Base-by-base conservation (phyloP, 2,888 invertebrate species). In the Apamea anceps region DNA sequence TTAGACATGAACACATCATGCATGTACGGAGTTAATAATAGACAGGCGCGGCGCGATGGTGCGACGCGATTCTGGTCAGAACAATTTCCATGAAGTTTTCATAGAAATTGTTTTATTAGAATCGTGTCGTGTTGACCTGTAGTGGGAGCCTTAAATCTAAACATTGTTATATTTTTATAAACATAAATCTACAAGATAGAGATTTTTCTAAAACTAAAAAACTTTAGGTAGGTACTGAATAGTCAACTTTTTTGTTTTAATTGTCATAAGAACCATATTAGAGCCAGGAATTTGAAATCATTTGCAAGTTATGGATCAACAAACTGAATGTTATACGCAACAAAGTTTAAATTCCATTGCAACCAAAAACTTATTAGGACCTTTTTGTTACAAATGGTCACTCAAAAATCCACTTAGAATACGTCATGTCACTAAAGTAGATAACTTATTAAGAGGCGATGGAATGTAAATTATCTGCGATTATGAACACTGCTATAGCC, bases 1-100 rank as follows among this genome's bases (percentile, higher is more conserved):
- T 73, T 74, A 21, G n/a, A 63, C 63, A 42, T n/a, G 72, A 37
- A 42, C 18, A 62, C 42, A n/a, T 18, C 18, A 42, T n/a, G 72
- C 42, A 25, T 42, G 10, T 54, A 18, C 7, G 25, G 15, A 25
- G 54, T 28, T 37, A 32, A 32, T 4, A 21, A 10, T 12, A 65
- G 4, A 65, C 21, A 21, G 12, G 21, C 10, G 63, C 25, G 65
- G 13, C 25, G 65, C 21, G 13, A 37, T 25, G 25, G 37, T 37
- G 37, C 65, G 6, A 25, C 2, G 12, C 37, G 37, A 37, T 65
- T 25, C 37, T 65, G 37, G 12, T 37, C 13, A 37, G 21, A 25
- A 12, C 6, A 25, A 37, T 37, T 12, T 37, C 6, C 65, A 65
- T 65, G 12, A 37, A 37, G 21, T 37, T 37, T 65, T 65, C 37